These are phyloP conservation scores for Bombyx mandarina DNA, from an alignment of 1,140 invertebrate species.

Conservation along the genomic window DNA sequence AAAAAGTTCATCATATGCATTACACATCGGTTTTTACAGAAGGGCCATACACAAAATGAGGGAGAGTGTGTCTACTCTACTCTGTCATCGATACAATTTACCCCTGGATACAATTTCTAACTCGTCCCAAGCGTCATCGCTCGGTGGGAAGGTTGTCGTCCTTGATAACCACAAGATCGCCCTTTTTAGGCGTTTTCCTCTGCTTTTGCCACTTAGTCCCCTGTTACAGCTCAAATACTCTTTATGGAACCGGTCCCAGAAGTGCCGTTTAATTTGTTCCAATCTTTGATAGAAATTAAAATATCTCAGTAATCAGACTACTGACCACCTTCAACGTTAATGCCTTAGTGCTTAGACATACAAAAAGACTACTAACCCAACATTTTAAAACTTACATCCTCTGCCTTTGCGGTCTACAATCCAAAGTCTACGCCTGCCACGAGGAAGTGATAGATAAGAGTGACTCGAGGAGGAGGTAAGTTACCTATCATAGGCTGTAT, in stretches of 20 bases:
- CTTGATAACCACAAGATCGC: neutral
- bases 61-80: too few species aligned
- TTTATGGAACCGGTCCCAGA: neutral
- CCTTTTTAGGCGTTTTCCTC: neutral
- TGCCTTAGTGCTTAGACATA: neutral
- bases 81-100: neutral
- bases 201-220: slow-evolving; percentile 1
- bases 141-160: slow-evolving; percentile 4
- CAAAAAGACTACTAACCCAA: neutral
- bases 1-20: too few species aligned
- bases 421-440: neutral
- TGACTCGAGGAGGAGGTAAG: slow-evolving; percentile 1
- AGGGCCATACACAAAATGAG: too few species aligned
- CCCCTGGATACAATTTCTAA: neutral
- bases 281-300: neutral
- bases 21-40: too few species aligned
- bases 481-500: slow-evolving; percentile 5
- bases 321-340: neutral
- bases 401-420: neutral
- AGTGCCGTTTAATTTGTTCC: neutral
- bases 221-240: slow-evolving; percentile 2
- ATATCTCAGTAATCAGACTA: neutral
- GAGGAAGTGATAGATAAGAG: slow-evolving; percentile 1
- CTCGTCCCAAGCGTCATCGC: slow-evolving; percentile 1
- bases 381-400: neutral